Evolutionary conservation across 2,113 vertebrate genomes (phyloP), one percentile per base, ranked within the genome.

Genomic region (Tyto alba): DNA sequence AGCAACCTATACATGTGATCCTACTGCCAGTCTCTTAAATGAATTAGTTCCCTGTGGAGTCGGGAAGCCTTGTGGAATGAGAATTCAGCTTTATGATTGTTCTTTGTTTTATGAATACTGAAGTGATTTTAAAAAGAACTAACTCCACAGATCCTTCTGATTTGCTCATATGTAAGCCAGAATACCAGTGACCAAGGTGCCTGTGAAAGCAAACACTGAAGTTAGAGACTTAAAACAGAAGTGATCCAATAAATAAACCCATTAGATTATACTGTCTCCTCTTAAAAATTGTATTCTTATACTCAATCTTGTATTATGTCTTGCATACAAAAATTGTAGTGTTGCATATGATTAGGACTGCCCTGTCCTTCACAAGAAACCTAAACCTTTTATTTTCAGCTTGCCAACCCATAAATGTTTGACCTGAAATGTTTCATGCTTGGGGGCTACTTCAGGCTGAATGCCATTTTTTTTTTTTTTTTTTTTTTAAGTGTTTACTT

Each of bases 101-200:
- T 76, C 55, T 85, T 47, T 74, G 19, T 73, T 87, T 72, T 60
- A 27, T 57, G 69, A 36, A 22, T 45, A 82, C 1, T 71, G 50
- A 69, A 77, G 22, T 25, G n/a, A 57, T 63, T 88, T 98, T 97
- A 99, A 96, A 99, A 99, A 69, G 98, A 98, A 91, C 86, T 96
- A 89, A 98, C 95, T 95, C 98, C 98, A 56, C 95, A 97, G 47
- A 98, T 94, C 94, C 97, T 96, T 97, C 98, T 98, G 97, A 99
- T 98, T 93, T 99, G 98, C 97, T 99, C 98, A 88, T 99, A 99
- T 1, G 97, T 98, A 84, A 99, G 97, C 99, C 99, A 99, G 97
- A 99, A 99, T 32, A 98, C 98, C 97, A 99, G 85, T 76, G 98
- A 99, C 99, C 98, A 99, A 60, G 99, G 98, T 88, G 98, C 98